Evolutionary conservation across 2,113 vertebrate genomes (phyloP), one percentile per base, ranked within the genome.

Genomic region (Ameiurus melas): DNA sequence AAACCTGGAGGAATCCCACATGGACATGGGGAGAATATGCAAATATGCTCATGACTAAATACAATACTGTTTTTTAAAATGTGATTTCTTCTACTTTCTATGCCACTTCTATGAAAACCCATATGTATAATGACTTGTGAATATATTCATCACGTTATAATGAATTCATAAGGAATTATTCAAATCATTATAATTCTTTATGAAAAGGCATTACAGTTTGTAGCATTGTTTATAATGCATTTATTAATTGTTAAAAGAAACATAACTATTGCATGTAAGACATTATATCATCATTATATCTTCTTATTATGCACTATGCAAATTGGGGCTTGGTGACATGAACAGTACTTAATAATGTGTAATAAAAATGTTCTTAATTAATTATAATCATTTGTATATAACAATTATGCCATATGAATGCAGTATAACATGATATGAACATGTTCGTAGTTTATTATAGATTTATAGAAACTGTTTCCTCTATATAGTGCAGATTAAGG

Each of bases 11-110:
- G 17, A 81, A 58, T 81, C 79, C 20, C 27, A 57, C 12, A 33
- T 30, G 78, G n/a, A 80, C 78, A 53, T 80, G 51, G 2, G 2
- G 78, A 80, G 79, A 36, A 36, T n/a, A 36, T 36, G 17, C 68
- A 33, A 33, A 81, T 30, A 20, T 8, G 25, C 20, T 53, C 17
- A 33, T 81, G 1, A 13, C 3, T 57, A 43, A 79, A 85, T 12
- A 80, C 58, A 79, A 22, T 62, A 55, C 79, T 33, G 51, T 43
- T 85, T 79, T 75, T 85, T 53, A 80, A 43, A 57, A 68, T 79
- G 60, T 33, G 4, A 77, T 53, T 78, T 51, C n/a, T 51, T 51
- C 43, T n/a, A 27, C 68, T 33, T 39, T 71, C 70, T 7, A 39
- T 20, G 17, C 1, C 60, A 10, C 60, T 27, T 27, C 25, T 64